phyloP scores from a whole-genome alignment of 2,113 vertebrate species.

The Megaleporinus macrocephalus region DNA sequence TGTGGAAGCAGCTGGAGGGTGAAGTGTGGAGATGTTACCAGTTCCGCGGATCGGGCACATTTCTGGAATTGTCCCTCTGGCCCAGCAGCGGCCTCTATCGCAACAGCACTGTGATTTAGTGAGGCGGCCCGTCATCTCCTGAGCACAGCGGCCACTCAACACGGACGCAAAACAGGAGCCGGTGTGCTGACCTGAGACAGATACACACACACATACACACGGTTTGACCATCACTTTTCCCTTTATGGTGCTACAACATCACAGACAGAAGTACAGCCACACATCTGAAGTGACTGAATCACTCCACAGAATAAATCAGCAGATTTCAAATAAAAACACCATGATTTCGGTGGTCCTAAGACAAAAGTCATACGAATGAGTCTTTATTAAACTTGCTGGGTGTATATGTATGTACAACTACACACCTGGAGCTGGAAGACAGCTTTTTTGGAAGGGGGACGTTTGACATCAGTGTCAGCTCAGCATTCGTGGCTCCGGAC shows the following conservation, averaged over 20 bases:
- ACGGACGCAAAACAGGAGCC: constrained; percentile 66
- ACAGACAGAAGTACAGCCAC: not conserved
- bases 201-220: constrained; percentile 24
- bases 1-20: not conserved
- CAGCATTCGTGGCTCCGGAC: not conserved
- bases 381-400: too few species aligned
- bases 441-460: not conserved
- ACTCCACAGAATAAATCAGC: not conserved
- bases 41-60: constrained; percentile 65
- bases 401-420: not conserved
- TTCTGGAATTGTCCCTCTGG: constrained; percentile 59
- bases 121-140: constrained; percentile 60
- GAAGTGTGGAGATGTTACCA: constrained; percentile 19
- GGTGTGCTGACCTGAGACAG: constrained; percentile 59
- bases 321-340: not conserved
- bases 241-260: not conserved
- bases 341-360: too few species aligned
- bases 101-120: constrained; percentile 71
- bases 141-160: constrained; percentile 65
- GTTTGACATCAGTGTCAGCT: not conserved
- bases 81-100: constrained; percentile 71
- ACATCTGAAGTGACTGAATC: not conserved
- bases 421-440: not conserved
- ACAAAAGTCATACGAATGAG: too few species aligned
- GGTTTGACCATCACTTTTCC: not conserved